phyloP scores from a whole-genome alignment of 1,140 invertebrate genomes.

The Eupristina koningsbergeri region DNA sequence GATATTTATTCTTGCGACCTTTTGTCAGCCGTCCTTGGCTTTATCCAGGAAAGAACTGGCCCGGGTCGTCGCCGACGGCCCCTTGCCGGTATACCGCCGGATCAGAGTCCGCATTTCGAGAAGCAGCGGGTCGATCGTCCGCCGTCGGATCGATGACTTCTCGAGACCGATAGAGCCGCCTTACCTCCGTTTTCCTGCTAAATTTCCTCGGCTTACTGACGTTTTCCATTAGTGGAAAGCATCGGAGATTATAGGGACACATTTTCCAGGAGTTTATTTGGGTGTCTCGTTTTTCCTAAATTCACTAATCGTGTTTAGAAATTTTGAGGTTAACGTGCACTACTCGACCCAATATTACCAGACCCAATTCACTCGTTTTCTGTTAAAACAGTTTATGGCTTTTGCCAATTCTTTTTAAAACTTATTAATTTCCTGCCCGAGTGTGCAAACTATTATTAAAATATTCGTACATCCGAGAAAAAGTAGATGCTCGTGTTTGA shows the following conservation, averaged over 20 bases:
- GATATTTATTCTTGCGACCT: too few relatives aligned
- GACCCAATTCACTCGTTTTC: too few relatives aligned
- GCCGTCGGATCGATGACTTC: conserved; percentile 39
- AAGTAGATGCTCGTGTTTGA: background rate
- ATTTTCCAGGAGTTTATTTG: background rate
- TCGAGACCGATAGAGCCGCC: background rate
- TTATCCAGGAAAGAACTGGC: background rate
- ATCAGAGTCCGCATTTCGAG: background rate
- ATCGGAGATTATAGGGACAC: background rate
- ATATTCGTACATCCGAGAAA: background rate
- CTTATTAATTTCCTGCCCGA: background rate
- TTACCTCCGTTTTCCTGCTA: background rate
- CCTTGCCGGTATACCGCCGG: background rate
- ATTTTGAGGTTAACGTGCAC: background rate
- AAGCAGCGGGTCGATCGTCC: background rate
- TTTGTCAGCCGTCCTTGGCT: background rate
- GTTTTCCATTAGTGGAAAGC: background rate
- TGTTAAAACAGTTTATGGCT: too few relatives aligned
- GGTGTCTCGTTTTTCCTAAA: background rate
- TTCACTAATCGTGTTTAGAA: background rate
- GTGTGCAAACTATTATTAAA: background rate
- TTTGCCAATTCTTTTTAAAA: too few relatives aligned
- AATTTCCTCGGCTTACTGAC: background rate
- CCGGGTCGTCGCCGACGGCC: background rate
- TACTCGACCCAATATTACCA: background rate